Evolutionary conservation across 2,113 vertebrate species (phyloP).

Genomic region (Cervus canadensis): DNA sequence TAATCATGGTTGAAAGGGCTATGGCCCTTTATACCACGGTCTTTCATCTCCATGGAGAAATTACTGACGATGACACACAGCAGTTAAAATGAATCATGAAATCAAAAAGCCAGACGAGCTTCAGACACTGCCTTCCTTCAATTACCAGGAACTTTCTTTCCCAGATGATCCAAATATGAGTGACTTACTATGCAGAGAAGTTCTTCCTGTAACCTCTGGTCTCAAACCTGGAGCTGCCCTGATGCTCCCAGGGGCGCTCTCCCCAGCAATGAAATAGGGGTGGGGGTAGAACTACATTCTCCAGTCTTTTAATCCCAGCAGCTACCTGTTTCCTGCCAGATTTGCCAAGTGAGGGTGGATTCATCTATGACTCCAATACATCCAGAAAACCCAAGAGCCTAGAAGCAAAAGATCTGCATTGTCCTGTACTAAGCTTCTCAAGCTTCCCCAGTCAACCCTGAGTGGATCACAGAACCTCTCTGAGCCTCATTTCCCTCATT

Average conservation of each 20-base stretch:
- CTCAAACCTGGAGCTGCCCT: background rate
- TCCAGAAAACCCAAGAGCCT: background rate
- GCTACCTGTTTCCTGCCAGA: background rate
- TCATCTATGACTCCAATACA: background rate
- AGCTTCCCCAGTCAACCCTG: background rate
- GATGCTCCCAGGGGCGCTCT: background rate
- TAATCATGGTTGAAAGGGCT: conserved; percentile 40
- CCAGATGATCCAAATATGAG: background rate
- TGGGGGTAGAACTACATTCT: background rate
- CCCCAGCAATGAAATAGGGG: background rate
- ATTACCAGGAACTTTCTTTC: conserved; percentile 3
- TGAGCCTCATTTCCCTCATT: background rate
- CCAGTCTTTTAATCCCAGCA: background rate
- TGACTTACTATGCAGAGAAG: background rate
- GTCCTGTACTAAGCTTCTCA: background rate
- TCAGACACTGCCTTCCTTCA: background rate
- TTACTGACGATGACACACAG: background rate
- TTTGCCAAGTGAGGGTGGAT: background rate
- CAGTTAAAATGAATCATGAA: conserved; percentile 50
- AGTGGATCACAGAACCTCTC: background rate
- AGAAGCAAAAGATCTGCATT: background rate
- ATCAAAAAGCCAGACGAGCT: conserved; percentile 27
- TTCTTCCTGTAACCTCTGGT: background rate
- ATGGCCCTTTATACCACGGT: background rate
- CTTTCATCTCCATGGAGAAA: conserved; percentile 52